A percentile compares a stretch with the other conserved stretches of the same genome.
phyloP scores from a whole-genome alignment of 2,113 vertebrate species.

The Pituophis catenifer region DNA sequence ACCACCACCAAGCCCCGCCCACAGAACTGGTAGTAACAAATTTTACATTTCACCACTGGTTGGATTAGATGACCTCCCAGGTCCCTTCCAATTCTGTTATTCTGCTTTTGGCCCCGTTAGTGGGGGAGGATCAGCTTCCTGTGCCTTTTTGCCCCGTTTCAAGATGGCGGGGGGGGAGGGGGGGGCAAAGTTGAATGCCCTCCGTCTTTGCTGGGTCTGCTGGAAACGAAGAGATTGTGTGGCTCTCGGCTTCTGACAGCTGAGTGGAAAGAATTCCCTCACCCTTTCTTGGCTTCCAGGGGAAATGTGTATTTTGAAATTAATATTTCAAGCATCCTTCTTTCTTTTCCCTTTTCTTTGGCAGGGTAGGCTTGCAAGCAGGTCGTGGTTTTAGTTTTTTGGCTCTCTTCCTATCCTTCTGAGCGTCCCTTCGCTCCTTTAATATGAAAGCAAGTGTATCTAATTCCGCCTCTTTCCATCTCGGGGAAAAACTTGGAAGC shows the following conservation, averaged over 20 bases:
- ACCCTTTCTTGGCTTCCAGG: neutral
- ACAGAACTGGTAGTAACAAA: too few relatives aligned
- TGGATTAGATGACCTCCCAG: too few relatives aligned
- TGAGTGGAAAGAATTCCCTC: neutral
- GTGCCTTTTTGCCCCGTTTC: too few relatives aligned
- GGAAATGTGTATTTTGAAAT: slow-evolving; percentile 22
- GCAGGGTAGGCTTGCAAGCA: neutral
- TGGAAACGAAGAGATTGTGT: too few relatives aligned
- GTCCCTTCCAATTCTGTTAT: too few relatives aligned
- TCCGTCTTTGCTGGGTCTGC: neutral
- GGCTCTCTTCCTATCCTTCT: neutral
- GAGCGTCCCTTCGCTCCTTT: neutral
- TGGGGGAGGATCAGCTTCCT: neutral
- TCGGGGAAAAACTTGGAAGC: neutral
- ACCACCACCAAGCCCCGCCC: too few relatives aligned
- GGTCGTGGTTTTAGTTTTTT: neutral
- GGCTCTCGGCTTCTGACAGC: neutral
- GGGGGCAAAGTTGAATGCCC: neutral
- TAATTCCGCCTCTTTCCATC: neutral
- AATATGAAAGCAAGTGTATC: neutral
- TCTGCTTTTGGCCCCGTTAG: neutral
- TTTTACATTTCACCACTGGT: too few relatives aligned
- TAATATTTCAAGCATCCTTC: neutral
- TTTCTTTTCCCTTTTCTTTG: neutral
- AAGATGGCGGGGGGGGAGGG: too few relatives aligned